Percentiles rank a stretch among this genome's conserved stretches.
Conservation (phyloP, 2,888 invertebrate genomes). For the Troilus luridus region DNA sequence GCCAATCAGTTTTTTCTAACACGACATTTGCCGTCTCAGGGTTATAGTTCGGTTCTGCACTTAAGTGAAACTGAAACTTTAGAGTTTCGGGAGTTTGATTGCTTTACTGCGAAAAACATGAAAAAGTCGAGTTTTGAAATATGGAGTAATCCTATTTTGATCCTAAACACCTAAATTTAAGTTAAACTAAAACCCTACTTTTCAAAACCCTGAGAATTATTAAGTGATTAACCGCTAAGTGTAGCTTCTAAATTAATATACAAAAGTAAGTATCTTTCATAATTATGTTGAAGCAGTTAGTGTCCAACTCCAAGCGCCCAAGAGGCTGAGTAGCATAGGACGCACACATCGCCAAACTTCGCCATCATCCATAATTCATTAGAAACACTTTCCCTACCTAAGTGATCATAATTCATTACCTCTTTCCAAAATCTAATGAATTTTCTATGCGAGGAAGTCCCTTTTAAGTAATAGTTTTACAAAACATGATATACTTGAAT, state of each 20-base stretch:
- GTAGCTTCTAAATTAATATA: neutral
- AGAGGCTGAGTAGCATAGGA: neutral
- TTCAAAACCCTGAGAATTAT: neutral
- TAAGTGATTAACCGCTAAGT: neutral
- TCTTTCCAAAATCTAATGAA: neutral
- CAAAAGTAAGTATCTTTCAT: neutral
- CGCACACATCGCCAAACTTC: neutral
- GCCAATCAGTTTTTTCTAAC: too few species aligned
- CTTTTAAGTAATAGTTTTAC: too few species aligned
- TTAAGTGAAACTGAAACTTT: too few species aligned
- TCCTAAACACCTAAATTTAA: too few species aligned
- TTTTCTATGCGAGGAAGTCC: neutral
- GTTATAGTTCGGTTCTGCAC: too few species aligned
- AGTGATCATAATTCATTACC: slow-evolving; percentile 14
- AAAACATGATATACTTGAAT: too few species aligned
- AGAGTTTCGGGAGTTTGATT: too few species aligned
- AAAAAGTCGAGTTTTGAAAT: too few species aligned
- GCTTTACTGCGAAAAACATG: too few species aligned
- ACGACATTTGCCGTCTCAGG: too few species aligned
- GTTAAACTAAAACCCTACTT: neutral
- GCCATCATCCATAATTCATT: slow-evolving; percentile 17
- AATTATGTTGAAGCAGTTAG: neutral
- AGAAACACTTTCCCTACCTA: neutral
- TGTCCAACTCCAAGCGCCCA: neutral
- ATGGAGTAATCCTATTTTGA: too few species aligned